Percentiles rank a stretch among this genome's conserved stretches.
phyloP scores from a whole-genome alignment of 2,888 invertebrate species.

The Prostheceraeus crozeri region DNA sequence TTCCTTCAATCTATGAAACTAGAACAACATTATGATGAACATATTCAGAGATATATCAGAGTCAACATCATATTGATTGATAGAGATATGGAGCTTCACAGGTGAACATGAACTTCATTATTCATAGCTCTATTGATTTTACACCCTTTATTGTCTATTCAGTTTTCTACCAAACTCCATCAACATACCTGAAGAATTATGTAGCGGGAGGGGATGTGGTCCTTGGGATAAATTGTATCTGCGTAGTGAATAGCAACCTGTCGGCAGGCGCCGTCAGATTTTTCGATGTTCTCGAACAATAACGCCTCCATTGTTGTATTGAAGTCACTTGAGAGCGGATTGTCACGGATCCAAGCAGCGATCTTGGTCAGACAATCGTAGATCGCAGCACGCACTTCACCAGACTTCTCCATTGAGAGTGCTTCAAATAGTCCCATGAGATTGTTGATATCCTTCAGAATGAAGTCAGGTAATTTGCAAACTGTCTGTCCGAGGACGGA shows the following conservation, averaged over 20 bases:
- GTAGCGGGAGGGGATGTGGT: constrained; percentile 74
- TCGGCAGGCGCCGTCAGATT: constrained; percentile 56
- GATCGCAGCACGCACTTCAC: constrained; percentile 64
- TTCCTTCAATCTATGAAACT: too few relatives aligned
- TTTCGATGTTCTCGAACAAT: constrained; percentile 68
- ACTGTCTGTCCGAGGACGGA: constrained; percentile 67
- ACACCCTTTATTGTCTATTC: too few relatives aligned
- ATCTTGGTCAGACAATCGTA: constrained; percentile 67
- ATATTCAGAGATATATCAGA: too few relatives aligned
- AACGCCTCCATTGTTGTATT: constrained; percentile 65
- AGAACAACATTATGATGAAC: too few relatives aligned
- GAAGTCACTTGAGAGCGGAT: constrained; percentile 46
- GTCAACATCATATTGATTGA: too few relatives aligned
- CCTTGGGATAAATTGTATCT: constrained; percentile 70
- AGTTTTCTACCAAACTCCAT: too few relatives aligned
- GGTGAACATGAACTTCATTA: too few relatives aligned
- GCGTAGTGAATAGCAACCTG: constrained; percentile 75
- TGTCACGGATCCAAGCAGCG: constrained; percentile 62
- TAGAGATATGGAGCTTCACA: too few relatives aligned
- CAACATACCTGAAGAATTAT: constrained; percentile 71
- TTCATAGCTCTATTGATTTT: too few relatives aligned
- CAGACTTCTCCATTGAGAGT: constrained; percentile 48
- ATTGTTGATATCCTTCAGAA: constrained; percentile 65
- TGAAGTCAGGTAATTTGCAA: constrained; percentile 60
- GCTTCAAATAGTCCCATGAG: constrained; percentile 59